Evolutionary conservation across 2,797 vertebrate species (phyloP), one percentile per base, ranked within the genome.

Genomic region (Coendou prehensilis): DNA sequence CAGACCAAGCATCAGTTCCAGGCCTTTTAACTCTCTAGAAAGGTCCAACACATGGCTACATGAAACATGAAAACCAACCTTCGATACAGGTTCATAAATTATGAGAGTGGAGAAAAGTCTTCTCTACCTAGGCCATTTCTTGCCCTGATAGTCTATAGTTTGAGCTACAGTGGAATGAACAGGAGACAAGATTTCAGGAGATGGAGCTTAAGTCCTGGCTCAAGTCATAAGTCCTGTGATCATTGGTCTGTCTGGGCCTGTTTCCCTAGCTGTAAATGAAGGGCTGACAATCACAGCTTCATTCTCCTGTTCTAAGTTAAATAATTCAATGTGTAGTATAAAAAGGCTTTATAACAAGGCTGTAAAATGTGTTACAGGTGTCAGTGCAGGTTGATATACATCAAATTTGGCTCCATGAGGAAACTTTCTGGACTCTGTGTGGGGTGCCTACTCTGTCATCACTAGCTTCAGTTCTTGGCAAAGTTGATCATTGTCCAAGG

Each of bases 211-310:
- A 64, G 45, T 80, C 67, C 84, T 86, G 47, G 75, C 56, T 64
- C 56, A 81, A 87, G 75, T 75, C 73, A 41, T 57, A 89, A 28
- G 73, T 84, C n/a, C 33, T 89, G 6, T 84, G 80, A 87, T 56
- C 81, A 37, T 75, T 89, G 91, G 59, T 79, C n/a, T 94, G 37
- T 69, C 26, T 91, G 41, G 57, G 17, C 26, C 83, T 76, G 30
- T 88, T 93, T 94, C 87, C 87, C 75, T 76, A 89, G 78, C 63
- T 91, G 9, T 86, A 76, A 94, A 41, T 81, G 83, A 95, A 89
- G 81, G 54, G 73, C 54, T 69, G 91, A 30, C 50, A 94, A 63
- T 45, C 71, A 41, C 33, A 91, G 87, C 26, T 91, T 89, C 22
- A 15, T 81, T 83, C 28, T 71, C 30, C 91, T 91, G 37, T 93